phyloP scores from a whole-genome alignment of 53 echinoderm and acorn worm species.

The Astropecten irregularis region DNA sequence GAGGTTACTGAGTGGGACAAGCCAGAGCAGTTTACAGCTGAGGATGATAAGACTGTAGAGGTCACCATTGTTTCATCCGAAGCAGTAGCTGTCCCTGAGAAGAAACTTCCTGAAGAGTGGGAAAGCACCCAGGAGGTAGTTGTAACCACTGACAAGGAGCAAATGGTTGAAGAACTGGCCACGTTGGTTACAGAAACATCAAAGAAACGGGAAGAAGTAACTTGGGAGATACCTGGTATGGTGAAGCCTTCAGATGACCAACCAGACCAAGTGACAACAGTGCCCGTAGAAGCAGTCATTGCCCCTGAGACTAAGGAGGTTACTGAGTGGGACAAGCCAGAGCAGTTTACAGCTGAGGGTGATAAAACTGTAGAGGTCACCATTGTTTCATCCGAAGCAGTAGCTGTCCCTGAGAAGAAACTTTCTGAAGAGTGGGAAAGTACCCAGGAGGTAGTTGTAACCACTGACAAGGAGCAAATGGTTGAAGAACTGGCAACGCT shows the following conservation, averaged over 20 bases:
- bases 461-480: slow-evolving; percentile 26
- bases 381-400: slow-evolving; percentile 28
- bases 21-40: slow-evolving; percentile 29
- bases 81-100: slow-evolving; percentile 23
- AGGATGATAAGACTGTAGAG: neutral
- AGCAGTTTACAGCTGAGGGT: slow-evolving; percentile 19
- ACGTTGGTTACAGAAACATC: slow-evolving; percentile 25
- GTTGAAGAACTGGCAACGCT: slow-evolving; percentile 37
- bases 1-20: slow-evolving; percentile 22
- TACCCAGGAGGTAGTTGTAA: slow-evolving; percentile 16
- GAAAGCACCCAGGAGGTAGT: slow-evolving; percentile 28
- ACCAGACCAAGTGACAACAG: slow-evolving; percentile 2
- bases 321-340: slow-evolving; percentile 46
- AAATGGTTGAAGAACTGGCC: slow-evolving; percentile 41
- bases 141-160: slow-evolving; percentile 39
- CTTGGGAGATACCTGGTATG: slow-evolving; percentile 21
- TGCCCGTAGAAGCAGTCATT: slow-evolving; percentile 43
- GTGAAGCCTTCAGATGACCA: slow-evolving; percentile 18
- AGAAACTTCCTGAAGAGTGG: slow-evolving; percentile 36
- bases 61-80: slow-evolving; percentile 10
- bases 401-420: slow-evolving; percentile 43
- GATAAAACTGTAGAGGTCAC: neutral
- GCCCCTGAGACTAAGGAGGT: slow-evolving; percentile 34
- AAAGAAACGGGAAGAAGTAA: slow-evolving; percentile 24
- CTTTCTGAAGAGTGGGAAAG: slow-evolving; percentile 43